Percentiles rank a stretch among this genome's conserved stretches.
Conservation (phyloP, 64 coral and sea anemone species). For the Stichodactyla mertensii region DNA sequence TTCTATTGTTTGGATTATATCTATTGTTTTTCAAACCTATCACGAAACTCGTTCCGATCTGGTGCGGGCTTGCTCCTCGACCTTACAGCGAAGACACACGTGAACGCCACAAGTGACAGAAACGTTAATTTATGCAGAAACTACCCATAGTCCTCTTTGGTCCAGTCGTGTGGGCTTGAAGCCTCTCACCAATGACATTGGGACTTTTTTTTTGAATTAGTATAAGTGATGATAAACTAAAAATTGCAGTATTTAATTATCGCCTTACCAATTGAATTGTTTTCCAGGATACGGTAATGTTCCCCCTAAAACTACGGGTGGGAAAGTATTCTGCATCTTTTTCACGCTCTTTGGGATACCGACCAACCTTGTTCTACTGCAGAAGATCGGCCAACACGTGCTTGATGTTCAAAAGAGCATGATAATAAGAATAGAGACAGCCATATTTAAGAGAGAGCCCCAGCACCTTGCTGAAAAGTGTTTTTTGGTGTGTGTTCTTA, state of each 20-base stretch:
- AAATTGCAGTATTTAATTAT: not conserved
- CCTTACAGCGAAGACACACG: too few relatives aligned
- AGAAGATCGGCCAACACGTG: constrained; percentile 38
- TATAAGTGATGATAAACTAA: not conserved
- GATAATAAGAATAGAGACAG: constrained; percentile 10
- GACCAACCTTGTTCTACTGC: constrained; percentile 21
- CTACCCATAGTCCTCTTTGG: too few relatives aligned
- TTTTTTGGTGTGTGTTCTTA: constrained; percentile 16
- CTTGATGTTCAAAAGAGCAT: constrained; percentile 7
- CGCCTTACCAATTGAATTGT: not conserved
- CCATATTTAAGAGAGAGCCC: not conserved
- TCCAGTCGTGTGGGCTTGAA: too few relatives aligned
- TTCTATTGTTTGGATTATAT: too few relatives aligned
- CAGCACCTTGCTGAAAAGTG: constrained; percentile 26
- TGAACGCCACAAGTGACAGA: too few relatives aligned
- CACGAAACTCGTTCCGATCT: too few relatives aligned
- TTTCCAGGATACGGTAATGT: constrained; percentile 49
- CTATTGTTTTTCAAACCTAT: too few relatives aligned
- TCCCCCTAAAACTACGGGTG: not conserved
- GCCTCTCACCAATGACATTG: too few relatives aligned
- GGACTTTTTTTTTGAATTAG: too few relatives aligned
- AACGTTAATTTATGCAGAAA: too few relatives aligned
- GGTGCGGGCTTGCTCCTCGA: too few relatives aligned
- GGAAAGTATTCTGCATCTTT: constrained; percentile 29
- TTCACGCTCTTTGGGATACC: constrained; percentile 35